Conservation (phyloP, 1,140 invertebrate species). For the Drosophila arizonae region DNA sequence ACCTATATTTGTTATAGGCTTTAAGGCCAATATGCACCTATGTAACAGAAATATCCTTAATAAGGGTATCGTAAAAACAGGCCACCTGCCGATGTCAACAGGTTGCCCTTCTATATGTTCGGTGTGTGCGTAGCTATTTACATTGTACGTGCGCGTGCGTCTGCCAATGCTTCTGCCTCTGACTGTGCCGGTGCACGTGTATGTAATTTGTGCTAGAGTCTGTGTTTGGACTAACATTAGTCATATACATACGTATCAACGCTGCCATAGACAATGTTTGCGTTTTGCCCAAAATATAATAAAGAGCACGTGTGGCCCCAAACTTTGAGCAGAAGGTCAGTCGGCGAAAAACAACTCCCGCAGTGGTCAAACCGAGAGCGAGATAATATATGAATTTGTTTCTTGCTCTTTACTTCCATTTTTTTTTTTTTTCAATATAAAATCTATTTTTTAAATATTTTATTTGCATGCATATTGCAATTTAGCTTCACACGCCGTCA, state of each 20-base stretch:
- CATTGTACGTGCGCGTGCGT: conserved; percentile 25
- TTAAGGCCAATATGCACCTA: not conserved
- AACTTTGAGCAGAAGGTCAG: conserved; percentile 52
- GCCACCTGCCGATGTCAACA: conserved; percentile 63
- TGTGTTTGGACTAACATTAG: conserved; percentile 51
- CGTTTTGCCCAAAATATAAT: conserved; percentile 37
- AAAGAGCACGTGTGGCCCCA: conserved; percentile 15
- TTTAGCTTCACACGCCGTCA: not conserved
- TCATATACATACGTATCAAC: conserved; percentile 48
- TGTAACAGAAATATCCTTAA: not conserved
- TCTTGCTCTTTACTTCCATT: not conserved
- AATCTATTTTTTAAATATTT: not conserved
- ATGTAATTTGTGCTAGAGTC: conserved; percentile 32
- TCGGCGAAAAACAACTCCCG: not conserved
- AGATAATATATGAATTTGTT: not conserved
- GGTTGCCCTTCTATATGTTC: conserved; percentile 50
- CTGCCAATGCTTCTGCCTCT: conserved; percentile 18
- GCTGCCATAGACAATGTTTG: conserved; percentile 67
- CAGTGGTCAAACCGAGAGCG: not conserved
- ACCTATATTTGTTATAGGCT: not conserved
- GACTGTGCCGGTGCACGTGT: conserved; percentile 6
- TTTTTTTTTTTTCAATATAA: not conserved
- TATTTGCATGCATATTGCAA: not conserved
- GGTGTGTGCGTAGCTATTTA: conserved; percentile 19
- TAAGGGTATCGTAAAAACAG: not conserved